Percentiles rank a stretch among this genome's conserved stretches.
Conservation (phyloP, 2,113 vertebrate genomes). For the Oncorhynchus kisutch region DNA sequence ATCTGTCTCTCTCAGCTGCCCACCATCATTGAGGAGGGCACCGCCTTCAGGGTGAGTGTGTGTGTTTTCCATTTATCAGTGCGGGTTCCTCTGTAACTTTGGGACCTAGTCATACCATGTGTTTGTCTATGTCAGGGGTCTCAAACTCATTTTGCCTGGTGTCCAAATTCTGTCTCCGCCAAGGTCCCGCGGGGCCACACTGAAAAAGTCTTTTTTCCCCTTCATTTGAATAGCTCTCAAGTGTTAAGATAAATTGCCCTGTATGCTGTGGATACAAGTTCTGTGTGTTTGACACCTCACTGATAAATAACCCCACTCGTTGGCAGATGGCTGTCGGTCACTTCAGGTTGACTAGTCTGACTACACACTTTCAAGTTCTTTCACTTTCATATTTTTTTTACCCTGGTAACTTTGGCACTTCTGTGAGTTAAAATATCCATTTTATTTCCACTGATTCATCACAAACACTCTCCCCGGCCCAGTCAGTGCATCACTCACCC, state of each 20-base stretch:
- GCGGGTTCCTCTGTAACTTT: neutral
- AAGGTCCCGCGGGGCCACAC: neutral
- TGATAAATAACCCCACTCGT: neutral
- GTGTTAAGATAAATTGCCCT: too few species aligned
- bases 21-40: slow-evolving; percentile 97
- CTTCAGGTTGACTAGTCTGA: neutral
- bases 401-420: slow-evolving; percentile 6
- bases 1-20: slow-evolving; percentile 98
- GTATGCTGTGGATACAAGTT: neutral
- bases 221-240: too few species aligned
- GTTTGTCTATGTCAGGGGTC: too few species aligned
- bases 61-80: too few species aligned
- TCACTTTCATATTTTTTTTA: slow-evolving; percentile 7
- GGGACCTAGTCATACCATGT: too few species aligned
- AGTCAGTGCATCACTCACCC: neutral
- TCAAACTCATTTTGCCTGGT: too few species aligned
- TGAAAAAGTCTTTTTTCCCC: too few species aligned
- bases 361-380: neutral
- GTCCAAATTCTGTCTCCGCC: neutral
- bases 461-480: slow-evolving; percentile 4
- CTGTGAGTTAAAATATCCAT: slow-evolving; percentile 29
- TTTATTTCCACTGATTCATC: slow-evolving; percentile 39
- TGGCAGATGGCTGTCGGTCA: slow-evolving; percentile 39
- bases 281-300: slow-evolving; percentile 34
- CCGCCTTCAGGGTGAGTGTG: slow-evolving; percentile 90